These are phyloP conservation scores for Amphilophus citrinellus DNA, from an alignment of 2,113 vertebrate species.

Conservation along the genomic window DNA sequence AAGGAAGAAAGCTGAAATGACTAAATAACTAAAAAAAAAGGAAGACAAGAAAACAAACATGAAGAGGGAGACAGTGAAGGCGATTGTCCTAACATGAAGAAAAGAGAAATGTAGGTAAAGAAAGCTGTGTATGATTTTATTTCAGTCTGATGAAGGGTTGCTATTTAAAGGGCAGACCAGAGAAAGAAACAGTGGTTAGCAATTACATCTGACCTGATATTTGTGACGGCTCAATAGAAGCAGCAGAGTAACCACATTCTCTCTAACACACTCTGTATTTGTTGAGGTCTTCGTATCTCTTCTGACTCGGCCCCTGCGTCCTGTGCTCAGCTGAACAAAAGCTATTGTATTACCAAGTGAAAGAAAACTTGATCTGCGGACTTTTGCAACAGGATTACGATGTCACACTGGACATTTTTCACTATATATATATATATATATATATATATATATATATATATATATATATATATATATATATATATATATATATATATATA, in stretches of 20 bases:
- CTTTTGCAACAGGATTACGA: background rate
- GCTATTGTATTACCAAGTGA: background rate
- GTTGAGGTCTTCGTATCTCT: background rate
- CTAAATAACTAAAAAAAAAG: background rate
- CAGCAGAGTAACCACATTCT: background rate
- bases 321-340: background rate
- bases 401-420: background rate
- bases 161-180: conserved; percentile 50
- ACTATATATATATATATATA: no score
- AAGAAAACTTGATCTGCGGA: background rate
- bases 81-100: conserved; percentile 2
- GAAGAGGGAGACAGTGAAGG: background rate
- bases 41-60: background rate
- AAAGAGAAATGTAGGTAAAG: conserved; percentile 3
- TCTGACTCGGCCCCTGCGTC: background rate
- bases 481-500: no score
- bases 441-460: no score
- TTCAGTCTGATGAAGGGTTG: background rate
- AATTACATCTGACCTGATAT: conserved; percentile 48
- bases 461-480: no score
- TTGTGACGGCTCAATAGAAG: conserved; percentile 14
- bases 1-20: background rate
- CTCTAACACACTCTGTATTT: conserved; percentile 1
- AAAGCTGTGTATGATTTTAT: background rate
- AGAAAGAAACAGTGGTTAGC: conserved; percentile 25